Evolutionary conservation across 1,140 invertebrate species (phyloP).

Genomic region (Tetramorium parvispinum): DNA sequence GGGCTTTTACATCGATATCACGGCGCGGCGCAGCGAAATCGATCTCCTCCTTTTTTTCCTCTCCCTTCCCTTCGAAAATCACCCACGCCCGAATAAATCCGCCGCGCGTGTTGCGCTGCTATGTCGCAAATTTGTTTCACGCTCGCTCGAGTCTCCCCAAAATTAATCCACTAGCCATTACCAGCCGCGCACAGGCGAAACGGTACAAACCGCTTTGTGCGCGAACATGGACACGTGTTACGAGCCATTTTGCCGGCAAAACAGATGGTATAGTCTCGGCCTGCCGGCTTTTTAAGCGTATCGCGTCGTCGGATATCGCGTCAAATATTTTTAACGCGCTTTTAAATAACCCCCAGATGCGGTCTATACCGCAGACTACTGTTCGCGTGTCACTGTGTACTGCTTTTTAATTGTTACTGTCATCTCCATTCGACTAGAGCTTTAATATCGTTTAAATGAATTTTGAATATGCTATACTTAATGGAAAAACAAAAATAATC

Average conservation of each 20-base stretch:
- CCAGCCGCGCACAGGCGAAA: conserved; percentile 39
- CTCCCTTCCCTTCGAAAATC: conserved; percentile 18
- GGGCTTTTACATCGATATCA: conserved; percentile 27
- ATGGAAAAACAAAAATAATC: not conserved
- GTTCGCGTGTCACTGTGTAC: conserved; percentile 23
- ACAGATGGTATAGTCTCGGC: conserved; percentile 48
- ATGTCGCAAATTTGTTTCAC: conserved; percentile 58
- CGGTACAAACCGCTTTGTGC: conserved; percentile 57
- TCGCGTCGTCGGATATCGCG: conserved; percentile 37
- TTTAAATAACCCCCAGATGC: conserved; percentile 47
- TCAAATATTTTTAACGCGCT: conserved; percentile 54
- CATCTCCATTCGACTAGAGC: not conserved
- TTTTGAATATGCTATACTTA: not conserved
- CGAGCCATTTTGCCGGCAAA: conserved; percentile 55
- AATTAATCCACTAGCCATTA: conserved; percentile 58
- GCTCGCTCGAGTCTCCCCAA: conserved; percentile 4
- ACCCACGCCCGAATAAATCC: conserved; percentile 32
- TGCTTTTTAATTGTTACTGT: conserved; percentile 26
- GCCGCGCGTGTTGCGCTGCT: not conserved
- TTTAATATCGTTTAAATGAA: not conserved
- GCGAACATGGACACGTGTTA: conserved; percentile 47
- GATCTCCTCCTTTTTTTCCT: conserved; percentile 16
- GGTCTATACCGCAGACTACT: not conserved
- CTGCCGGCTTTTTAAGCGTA: conserved; percentile 33
- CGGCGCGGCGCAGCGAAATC: conserved; percentile 8